Percentiles rank a stretch among this genome's conserved stretches.
phyloP scores from a whole-genome alignment of 2,797 vertebrate species.

The Neosilurus mollespiculum region DNA sequence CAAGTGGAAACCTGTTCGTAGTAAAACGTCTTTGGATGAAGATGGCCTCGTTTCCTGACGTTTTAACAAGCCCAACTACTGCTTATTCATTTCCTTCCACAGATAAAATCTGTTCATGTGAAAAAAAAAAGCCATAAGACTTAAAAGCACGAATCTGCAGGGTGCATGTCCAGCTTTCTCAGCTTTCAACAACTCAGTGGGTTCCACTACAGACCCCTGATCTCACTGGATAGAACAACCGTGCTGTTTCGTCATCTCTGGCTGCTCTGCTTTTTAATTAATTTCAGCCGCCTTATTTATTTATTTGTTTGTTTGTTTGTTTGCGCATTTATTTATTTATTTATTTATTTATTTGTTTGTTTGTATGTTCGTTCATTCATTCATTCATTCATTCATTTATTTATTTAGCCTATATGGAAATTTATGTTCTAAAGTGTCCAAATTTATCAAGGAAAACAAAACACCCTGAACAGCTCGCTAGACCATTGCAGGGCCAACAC shows the following conservation, averaged over 20 bases:
- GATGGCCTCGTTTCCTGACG: slow-evolving; percentile 1
- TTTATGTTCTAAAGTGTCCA: too few species aligned
- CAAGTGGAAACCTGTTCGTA: not conserved
- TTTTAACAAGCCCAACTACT: not conserved
- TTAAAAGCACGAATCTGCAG: not conserved
- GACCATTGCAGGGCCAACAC: too few species aligned
- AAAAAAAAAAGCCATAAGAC: not conserved
- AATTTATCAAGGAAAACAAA: too few species aligned
- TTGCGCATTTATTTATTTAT: too few species aligned
- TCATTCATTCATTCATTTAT: too few species aligned
- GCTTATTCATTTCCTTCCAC: not conserved
- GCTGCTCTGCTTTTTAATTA: not conserved
- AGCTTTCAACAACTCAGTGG: not conserved
- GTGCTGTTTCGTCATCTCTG: not conserved
- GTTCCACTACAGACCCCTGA: not conserved
- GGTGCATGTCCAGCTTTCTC: not conserved
- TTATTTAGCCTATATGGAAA: too few species aligned
- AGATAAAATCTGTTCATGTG: not conserved
- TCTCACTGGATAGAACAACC: not conserved
- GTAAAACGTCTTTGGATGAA: slow-evolving; percentile 18
- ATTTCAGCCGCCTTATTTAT: not conserved
- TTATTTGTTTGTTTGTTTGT: not conserved
- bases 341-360: too few species aligned
- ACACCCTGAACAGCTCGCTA: too few species aligned
- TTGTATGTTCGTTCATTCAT: too few species aligned